Evolutionary conservation across 2,113 vertebrate genomes (phyloP), one percentile per base, ranked within the genome.

Genomic region (Phalacrocorax brasilianus): DNA sequence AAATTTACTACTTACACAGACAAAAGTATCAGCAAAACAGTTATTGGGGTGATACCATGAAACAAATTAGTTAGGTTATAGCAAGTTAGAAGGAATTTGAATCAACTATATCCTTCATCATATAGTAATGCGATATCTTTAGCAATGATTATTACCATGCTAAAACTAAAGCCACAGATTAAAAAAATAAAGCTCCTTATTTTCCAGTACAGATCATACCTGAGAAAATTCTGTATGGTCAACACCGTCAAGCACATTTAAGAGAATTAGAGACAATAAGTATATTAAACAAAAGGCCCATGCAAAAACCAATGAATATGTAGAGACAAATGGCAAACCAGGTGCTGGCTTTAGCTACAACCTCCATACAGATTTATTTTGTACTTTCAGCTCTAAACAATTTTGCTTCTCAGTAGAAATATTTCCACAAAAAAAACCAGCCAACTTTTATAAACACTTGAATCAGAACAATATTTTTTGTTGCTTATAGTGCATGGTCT

Each of bases 401-500:
- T 22, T 81, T 49, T 72, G 45, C 20, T 12, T 81, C 49, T 30
- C 24, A 66, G 40, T 4, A 72, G 52, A 85, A 85, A 67, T 12
- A 35, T 35, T 77, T 87, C 73, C 8, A 4, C 2, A 75, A n/a
- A 59, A 85, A 85, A 85, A 72, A 88, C 14, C 32, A 88, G 28
- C 11, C 47, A 87, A 19, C 4, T 5, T 9, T n/a, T 75, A 78
- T 11, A 84, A 85, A 35, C 50, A 62, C 28, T 17, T n/a, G 28
- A 18, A 56, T 1, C 5, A 63, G 17, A 87, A 58, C 14, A 53
- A 65, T 68, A 42, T 12, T n/a, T 71, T 81, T 19, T 8, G 11
- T 4, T 70, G 49, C 40, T 58, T 19, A 10, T 5, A 28, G 27
- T 3, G 2, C 21, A 12, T 0, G 1, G 11, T 3, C 38, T 28